Percentiles rank a stretch among this genome's conserved stretches.
Evolutionary conservation across 2,888 invertebrate species (phyloP).

Genomic region (Cosmopolites sordidus): DNA sequence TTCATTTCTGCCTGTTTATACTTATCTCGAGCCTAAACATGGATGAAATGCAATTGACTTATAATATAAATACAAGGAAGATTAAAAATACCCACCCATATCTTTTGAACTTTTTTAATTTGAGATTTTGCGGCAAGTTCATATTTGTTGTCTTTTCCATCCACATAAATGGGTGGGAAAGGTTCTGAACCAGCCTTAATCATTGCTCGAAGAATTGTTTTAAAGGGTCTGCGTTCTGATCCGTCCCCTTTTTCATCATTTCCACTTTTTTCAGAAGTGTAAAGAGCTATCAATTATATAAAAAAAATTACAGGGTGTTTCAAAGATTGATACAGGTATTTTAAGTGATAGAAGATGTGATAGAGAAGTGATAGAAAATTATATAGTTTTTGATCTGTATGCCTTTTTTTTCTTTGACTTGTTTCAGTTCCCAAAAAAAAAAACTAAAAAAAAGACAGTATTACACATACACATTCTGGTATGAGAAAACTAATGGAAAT

Average conservation of each 20-base stretch:
- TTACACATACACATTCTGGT: too few relatives aligned
- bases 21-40: conserved; percentile 72
- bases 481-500: too few relatives aligned
- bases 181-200: conserved; percentile 79
- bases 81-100: conserved; percentile 56
- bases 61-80: not conserved
- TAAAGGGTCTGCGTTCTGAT: conserved; percentile 76
- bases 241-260: conserved; percentile 87
- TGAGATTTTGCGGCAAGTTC: conserved; percentile 89
- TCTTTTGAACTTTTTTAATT: conserved; percentile 87
- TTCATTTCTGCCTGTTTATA: conserved; percentile 74
- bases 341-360: too few relatives aligned
- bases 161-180: conserved; percentile 81
- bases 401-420: too few relatives aligned
- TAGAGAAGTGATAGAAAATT: too few relatives aligned
- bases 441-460: too few relatives aligned
- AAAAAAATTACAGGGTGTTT: too few relatives aligned
- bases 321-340: too few relatives aligned
- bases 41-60: not conserved
- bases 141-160: conserved; percentile 73
- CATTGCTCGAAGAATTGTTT: conserved; percentile 88
- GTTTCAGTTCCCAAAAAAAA: too few relatives aligned
- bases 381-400: too few relatives aligned
- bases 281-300: conserved; percentile 51
- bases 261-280: conserved; percentile 86